These are phyloP conservation scores for Hypothenemus hampei DNA, from an alignment of 1,140 invertebrate species.

Conservation along the genomic window DNA sequence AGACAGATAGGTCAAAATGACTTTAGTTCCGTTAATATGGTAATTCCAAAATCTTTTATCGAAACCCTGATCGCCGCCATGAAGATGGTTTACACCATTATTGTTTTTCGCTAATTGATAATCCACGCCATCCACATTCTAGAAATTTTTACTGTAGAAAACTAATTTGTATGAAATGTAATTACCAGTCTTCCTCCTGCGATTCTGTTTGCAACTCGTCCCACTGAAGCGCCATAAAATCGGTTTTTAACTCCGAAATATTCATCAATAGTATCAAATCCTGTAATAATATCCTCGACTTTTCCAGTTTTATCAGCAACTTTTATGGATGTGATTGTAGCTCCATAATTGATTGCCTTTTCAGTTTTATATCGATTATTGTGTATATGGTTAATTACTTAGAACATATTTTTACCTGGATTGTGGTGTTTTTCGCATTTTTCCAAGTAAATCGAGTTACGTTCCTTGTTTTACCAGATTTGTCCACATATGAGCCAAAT, in stretches of 20 bases:
- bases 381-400: no score
- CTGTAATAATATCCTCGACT: conserved; percentile 66
- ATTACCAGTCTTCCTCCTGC: conserved; percentile 57
- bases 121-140: conserved; percentile 56
- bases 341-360: conserved; percentile 70
- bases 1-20: conserved; percentile 42
- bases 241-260: conserved; percentile 59
- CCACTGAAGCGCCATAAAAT: conserved; percentile 84
- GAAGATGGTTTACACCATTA: conserved; percentile 66
- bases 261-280: conserved; percentile 68
- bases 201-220: conserved; percentile 84
- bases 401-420: conserved; percentile 51
- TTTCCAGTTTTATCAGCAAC: conserved; percentile 65
- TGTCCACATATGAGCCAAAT: conserved; percentile 26
- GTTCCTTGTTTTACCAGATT: not conserved
- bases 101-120: conserved; percentile 73
- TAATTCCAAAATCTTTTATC: conserved; percentile 62
- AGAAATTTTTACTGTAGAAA: conserved; percentile 3
- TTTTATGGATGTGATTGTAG: conserved; percentile 67
- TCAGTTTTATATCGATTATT: no score
- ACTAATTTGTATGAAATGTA: not conserved
- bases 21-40: conserved; percentile 41
- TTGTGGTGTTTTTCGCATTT: conserved; percentile 48
- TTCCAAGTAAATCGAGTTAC: conserved; percentile 25
- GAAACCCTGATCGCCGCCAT: conserved; percentile 85